Evolutionary conservation across 2,888 invertebrate genomes (phyloP).

Genomic region (Chydorus sphaericus): DNA sequence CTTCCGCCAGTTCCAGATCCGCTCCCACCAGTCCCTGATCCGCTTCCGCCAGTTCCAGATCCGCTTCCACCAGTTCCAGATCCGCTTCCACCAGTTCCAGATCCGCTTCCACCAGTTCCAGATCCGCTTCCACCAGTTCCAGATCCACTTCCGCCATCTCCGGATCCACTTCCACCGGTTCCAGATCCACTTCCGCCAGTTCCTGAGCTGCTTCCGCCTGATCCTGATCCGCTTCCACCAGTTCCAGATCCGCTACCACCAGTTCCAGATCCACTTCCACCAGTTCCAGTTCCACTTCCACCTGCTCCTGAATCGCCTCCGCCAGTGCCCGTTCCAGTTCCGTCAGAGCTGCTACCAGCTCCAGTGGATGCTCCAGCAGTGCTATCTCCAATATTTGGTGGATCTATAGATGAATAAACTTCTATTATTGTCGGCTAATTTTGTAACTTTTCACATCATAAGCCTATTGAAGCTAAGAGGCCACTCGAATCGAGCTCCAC

Average conservation of each 20-base stretch:
- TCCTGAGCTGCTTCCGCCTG: background rate
- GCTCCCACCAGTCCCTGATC: too few species aligned
- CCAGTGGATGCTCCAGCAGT: background rate
- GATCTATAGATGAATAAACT: too few species aligned
- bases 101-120: slow-evolving; percentile 9
- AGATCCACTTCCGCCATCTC: slow-evolving; percentile 1
- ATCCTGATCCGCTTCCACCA: slow-evolving; percentile 2
- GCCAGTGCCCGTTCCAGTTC: background rate
- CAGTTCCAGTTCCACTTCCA: slow-evolving; percentile 9
- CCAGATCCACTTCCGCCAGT: background rate
- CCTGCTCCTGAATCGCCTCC: background rate
- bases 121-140: background rate
- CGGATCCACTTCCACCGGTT: slow-evolving; percentile 12
- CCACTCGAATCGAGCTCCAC: too few species aligned
- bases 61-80: background rate
- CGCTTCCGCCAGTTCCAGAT: background rate
- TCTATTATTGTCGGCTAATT: too few species aligned
- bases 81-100: slow-evolving; percentile 14
- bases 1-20: slow-evolving; percentile 7
- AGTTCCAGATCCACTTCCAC: slow-evolving; percentile 1
- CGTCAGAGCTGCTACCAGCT: slow-evolving; percentile 9
- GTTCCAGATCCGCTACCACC: slow-evolving; percentile 13
- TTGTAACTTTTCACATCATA: too few species aligned
- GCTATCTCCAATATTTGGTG: too few species aligned
- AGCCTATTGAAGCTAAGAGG: too few species aligned